Evolutionary conservation across 2,888 invertebrate species (phyloP).

Genomic region (Prosopocoilus inquinatus): DNA sequence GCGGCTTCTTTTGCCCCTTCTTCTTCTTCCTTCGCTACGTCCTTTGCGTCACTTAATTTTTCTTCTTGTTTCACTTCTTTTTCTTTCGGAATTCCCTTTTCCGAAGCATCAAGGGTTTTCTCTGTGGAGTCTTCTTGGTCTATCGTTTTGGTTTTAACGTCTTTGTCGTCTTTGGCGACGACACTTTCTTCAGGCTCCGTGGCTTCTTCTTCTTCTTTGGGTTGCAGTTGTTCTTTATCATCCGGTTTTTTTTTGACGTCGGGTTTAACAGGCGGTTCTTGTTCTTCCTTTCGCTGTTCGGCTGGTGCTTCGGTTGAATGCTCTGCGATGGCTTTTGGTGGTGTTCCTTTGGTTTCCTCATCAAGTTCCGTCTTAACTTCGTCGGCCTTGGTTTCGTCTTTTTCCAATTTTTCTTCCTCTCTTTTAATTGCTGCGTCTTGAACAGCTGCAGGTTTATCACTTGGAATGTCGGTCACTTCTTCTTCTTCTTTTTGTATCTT

Average conservation of each 20-base stretch:
- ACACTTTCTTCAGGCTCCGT: constrained; percentile 11
- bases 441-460: not conserved
- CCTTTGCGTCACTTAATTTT: constrained; percentile 3
- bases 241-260: constrained; percentile 9
- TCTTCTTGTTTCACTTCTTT: constrained; percentile 1
- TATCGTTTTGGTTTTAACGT: constrained; percentile 5
- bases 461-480: not conserved
- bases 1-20: constrained; percentile 18
- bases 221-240: constrained; percentile 10
- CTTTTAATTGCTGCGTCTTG: constrained; percentile 6
- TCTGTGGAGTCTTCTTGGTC: constrained; percentile 6
- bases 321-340: constrained; percentile 18
- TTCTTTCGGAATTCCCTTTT: not conserved
- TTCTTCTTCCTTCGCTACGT: constrained; percentile 32
- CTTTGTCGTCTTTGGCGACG: not conserved
- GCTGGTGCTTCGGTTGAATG: constrained; percentile 6
- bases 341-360: constrained; percentile 5
- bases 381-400: constrained; percentile 19
- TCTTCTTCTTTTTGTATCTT: not conserved
- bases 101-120: not conserved
- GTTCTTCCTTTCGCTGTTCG: constrained; percentile 22
- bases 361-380: constrained; percentile 23
- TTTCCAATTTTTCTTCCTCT: not conserved
- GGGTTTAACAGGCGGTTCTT: constrained; percentile 7
- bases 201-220: constrained; percentile 7